phyloP scores from a whole-genome alignment of 1,140 invertebrate species.

The Eueides isabella region DNA sequence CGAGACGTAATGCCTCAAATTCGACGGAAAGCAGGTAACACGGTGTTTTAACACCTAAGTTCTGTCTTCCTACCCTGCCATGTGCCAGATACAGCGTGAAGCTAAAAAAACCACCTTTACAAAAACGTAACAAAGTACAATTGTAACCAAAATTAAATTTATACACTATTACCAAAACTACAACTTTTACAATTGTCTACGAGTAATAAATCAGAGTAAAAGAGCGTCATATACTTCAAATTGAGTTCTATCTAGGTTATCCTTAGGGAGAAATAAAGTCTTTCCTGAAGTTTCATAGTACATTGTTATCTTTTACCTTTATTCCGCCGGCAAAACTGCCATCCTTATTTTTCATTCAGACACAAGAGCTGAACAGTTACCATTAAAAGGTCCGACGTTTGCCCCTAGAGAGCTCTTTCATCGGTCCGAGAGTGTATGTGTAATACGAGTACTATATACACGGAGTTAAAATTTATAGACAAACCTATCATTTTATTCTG shows the following conservation, averaged over 20 bases:
- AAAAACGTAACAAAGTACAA: too few species aligned
- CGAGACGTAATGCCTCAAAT: too few species aligned
- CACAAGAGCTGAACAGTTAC: conserved; percentile 61
- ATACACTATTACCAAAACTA: neutral
- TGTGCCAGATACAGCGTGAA: neutral
- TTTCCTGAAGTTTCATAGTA: conserved; percentile 34
- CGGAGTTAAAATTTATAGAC: conserved; percentile 22
- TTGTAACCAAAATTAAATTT: neutral
- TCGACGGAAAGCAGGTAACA: neutral
- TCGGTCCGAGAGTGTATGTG: conserved; percentile 56
- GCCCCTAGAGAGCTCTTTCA: conserved; percentile 69
- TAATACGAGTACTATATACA: conserved; percentile 39
- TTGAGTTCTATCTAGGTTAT: neutral
- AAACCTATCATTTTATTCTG: neutral
- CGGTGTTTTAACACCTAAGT: neutral
- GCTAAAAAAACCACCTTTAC: too few species aligned
- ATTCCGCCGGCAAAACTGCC: conserved; percentile 42
- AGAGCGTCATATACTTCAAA: neutral
- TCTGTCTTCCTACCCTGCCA: neutral
- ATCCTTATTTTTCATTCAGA: conserved; percentile 65
- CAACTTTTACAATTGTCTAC: neutral
- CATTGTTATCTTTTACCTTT: conserved; percentile 41
- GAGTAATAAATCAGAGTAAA: neutral
- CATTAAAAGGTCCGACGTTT: conserved; percentile 73
- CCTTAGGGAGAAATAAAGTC: conserved; percentile 23